Evolutionary conservation across 2,113 vertebrate genomes (phyloP).

Genomic region (Zapornia atra): DNA sequence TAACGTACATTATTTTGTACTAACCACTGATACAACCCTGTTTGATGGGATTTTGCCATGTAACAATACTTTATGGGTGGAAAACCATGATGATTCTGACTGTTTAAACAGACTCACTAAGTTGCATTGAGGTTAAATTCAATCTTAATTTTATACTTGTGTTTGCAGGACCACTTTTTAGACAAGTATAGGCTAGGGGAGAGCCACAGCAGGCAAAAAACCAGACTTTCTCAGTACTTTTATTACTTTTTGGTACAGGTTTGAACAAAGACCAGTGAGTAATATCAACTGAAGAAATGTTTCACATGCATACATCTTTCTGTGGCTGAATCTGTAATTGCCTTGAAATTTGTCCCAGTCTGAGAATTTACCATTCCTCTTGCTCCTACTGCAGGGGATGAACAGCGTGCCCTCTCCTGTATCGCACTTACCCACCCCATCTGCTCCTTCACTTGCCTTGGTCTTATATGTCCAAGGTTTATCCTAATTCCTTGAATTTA

Average conservation of each 20-base stretch:
- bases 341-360: neutral
- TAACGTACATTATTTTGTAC: conserved; percentile 34
- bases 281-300: neutral
- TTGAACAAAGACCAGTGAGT: neutral
- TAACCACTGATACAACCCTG: conserved; percentile 26
- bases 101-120: neutral
- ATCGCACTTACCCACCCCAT: neutral
- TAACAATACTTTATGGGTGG: neutral
- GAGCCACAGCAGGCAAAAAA: neutral
- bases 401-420: neutral
- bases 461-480: neutral
- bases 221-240: neutral
- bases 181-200: neutral
- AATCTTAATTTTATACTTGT: neutral
- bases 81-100: neutral
- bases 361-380: neutral
- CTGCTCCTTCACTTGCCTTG: neutral
- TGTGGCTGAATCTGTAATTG: neutral
- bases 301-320: neutral
- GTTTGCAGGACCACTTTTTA: neutral
- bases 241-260: neutral
- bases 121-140: neutral
- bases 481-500: neutral
- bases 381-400: neutral
- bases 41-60: neutral